Percentiles rank a stretch among this genome's conserved stretches.
These are phyloP conservation scores for Ochropleura plecta DNA, from an alignment of 2,888 invertebrate genomes.

Conservation along the genomic window DNA sequence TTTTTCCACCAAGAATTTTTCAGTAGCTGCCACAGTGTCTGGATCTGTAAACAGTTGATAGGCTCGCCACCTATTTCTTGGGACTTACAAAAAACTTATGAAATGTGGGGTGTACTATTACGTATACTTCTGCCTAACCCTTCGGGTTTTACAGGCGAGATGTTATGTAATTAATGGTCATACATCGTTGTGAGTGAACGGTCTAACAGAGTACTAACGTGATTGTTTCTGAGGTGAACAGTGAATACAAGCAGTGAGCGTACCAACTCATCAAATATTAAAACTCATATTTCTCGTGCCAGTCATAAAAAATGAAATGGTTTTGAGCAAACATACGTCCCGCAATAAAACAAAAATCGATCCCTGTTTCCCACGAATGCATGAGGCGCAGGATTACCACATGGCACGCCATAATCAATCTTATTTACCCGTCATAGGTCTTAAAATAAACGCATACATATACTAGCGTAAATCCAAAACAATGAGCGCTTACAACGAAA, in stretches of 20 bases:
- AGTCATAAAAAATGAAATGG: conserved; percentile 63
- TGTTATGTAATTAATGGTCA: no score
- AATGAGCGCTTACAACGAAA: conserved; percentile 64
- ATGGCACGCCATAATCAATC: conserved; percentile 36
- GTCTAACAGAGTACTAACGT: background rate
- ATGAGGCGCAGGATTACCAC: conserved; percentile 22
- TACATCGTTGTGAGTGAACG: background rate
- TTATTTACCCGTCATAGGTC: conserved; percentile 28
- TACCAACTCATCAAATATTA: conserved; percentile 53
- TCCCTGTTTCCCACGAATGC: conserved; percentile 65
- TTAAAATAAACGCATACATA: conserved; percentile 30
- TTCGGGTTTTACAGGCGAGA: no score
- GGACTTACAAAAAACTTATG: no score
- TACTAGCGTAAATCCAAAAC: conserved; percentile 58
- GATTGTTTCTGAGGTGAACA: background rate
- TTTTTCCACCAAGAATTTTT: no score
- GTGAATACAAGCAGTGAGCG: conserved; percentile 16
- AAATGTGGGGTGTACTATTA: no score
- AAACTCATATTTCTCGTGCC: conserved; percentile 40
- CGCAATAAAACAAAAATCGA: conserved; percentile 66
- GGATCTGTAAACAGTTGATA: no score
- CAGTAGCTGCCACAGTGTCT: no score
- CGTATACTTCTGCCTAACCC: no score
- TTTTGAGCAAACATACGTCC: conserved; percentile 56
- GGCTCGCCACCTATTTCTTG: no score